Evolutionary conservation across 2,113 vertebrate genomes (phyloP).

Genomic region (Archocentrus centrarchus): DNA sequence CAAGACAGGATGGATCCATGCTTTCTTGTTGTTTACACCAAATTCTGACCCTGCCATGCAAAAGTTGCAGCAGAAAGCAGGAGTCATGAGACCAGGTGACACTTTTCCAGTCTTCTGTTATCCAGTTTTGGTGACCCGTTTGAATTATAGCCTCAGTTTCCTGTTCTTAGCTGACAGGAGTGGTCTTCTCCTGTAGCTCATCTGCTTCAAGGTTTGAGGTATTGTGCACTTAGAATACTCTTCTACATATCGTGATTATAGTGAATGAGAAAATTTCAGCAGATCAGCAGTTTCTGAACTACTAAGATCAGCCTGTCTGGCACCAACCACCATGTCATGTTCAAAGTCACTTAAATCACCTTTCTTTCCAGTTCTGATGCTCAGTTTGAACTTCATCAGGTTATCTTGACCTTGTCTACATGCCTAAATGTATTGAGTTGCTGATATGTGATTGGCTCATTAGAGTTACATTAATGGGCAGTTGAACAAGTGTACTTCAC

Average conservation of each 20-base stretch:
- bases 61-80: no score
- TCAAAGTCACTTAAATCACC: neutral
- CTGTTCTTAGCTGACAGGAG: neutral
- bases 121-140: neutral
- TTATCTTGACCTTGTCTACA: no score
- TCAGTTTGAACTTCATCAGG: no score
- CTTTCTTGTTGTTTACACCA: no score
- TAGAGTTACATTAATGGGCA: no score
- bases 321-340: neutral
- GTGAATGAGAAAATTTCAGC: neutral
- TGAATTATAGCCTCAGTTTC: neutral
- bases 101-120: neutral
- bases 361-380: no score
- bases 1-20: no score
- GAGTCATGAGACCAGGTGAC: no score
- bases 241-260: neutral
- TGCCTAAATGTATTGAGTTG: no score
- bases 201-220: neutral
- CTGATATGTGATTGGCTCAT: no score
- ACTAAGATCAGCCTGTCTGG: neutral
- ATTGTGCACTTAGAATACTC: neutral
- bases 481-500: no score
- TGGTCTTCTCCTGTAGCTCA: neutral
- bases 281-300: constrained; percentile 3
- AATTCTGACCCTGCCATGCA: no score